Conservation (phyloP, 2,113 vertebrate genomes). For the Chaetura pelagica region DNA sequence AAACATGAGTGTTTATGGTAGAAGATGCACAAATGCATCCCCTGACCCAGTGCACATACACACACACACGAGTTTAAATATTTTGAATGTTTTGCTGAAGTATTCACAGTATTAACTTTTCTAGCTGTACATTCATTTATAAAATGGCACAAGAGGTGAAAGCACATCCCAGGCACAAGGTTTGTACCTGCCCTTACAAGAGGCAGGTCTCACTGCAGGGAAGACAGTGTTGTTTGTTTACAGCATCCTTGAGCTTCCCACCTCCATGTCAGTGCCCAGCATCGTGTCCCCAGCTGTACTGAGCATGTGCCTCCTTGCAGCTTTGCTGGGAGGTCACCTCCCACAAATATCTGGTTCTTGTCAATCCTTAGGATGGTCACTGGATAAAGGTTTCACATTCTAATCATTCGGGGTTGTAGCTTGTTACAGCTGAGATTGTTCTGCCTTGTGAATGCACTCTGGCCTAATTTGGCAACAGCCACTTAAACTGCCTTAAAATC, state of each 20-base stretch:
- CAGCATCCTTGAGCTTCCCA: background rate
- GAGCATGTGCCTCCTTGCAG: background rate
- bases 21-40: rapidly evolving
- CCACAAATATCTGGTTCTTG: background rate
- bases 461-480: background rate
- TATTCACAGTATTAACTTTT: background rate
- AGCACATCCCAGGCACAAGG: background rate
- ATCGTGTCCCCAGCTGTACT: rapidly evolving
- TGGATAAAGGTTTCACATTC: background rate
- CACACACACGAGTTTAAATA: background rate
- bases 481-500: background rate
- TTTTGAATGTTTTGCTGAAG: background rate
- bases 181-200: background rate
- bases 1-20: rapidly evolving
- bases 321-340: background rate
- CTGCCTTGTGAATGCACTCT: background rate
- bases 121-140: background rate
- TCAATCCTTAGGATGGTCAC: background rate
- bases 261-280: background rate
- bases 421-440: background rate
- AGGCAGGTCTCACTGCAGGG: background rate
- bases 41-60: background rate
- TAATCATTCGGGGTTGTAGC: background rate
- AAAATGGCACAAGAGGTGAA: background rate
- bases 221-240: background rate